Evolutionary conservation across 2,113 vertebrate species (phyloP).

Genomic region (Apistogramma diplotaenia): DNA sequence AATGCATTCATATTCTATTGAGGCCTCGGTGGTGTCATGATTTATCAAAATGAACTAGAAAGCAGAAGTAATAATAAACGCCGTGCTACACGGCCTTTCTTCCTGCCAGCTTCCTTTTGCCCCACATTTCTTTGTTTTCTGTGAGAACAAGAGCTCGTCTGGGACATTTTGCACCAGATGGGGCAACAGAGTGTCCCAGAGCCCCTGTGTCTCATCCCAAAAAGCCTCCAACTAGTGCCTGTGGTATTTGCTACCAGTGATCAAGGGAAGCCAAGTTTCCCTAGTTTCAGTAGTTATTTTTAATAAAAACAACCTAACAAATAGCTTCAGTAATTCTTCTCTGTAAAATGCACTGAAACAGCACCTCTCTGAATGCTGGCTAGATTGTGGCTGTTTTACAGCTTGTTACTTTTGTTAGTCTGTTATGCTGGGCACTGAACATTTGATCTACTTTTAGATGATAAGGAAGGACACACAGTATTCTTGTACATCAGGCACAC

Average conservation of each 20-base stretch:
- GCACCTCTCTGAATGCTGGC: neutral
- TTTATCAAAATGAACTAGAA: conserved; percentile 23
- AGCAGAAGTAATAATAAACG: conserved; percentile 25
- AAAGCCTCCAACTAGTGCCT: conserved; percentile 17
- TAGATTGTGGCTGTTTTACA: neutral
- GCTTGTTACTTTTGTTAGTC: neutral
- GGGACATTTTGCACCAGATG: conserved; percentile 41
- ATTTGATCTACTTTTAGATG: neutral
- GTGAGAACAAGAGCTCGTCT: conserved; percentile 8
- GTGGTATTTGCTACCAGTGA: neutral
- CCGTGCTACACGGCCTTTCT: neutral
- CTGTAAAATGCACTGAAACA: neutral
- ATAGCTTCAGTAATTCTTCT: neutral
- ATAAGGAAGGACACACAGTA: neutral
- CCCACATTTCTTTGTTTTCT: conserved; percentile 23
- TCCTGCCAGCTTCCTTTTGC: conserved; percentile 30
- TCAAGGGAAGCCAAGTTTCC: neutral
- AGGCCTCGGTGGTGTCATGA: neutral
- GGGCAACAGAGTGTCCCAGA: neutral
- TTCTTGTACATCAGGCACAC: neutral
- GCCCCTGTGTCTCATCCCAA: neutral
- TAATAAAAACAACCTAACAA: too few species aligned
- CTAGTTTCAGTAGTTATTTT: neutral
- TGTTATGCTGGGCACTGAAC: neutral
- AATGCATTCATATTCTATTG: neutral